Conservation (phyloP, 2,888 invertebrate genomes). For the Phaedon cochleariae region DNA sequence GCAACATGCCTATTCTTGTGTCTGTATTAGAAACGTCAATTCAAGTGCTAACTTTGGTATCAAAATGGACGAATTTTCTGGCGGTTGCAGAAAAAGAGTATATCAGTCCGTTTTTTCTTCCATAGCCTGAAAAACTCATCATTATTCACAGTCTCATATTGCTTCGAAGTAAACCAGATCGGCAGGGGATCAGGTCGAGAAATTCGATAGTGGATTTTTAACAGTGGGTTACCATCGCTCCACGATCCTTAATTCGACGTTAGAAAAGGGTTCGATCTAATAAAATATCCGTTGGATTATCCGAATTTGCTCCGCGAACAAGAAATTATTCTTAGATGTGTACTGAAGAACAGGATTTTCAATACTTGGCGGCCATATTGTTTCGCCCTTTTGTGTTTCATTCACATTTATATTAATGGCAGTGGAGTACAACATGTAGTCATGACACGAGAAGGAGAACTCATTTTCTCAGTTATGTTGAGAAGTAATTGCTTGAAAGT, state of each 20-base stretch:
- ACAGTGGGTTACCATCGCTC: background rate
- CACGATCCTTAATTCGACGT: background rate
- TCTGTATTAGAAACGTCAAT: too few species aligned
- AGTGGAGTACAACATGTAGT: background rate
- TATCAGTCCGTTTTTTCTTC: too few species aligned
- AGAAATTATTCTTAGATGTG: too few species aligned
- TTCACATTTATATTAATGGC: background rate
- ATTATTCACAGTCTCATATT: constrained; percentile 9
- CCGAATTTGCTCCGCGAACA: too few species aligned
- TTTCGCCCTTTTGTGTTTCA: background rate
- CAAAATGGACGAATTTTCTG: too few species aligned
- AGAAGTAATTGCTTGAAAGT: constrained; percentile 1
- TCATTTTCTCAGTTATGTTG: constrained; percentile 1
- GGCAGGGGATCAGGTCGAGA: background rate
- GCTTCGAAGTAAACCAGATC: background rate
- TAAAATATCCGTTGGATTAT: too few species aligned
- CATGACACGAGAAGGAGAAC: background rate
- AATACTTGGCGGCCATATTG: too few species aligned
- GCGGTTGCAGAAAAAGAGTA: too few species aligned
- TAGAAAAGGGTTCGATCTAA: too few species aligned
- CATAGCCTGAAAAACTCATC: constrained; percentile 11
- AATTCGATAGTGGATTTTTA: constrained; percentile 3
- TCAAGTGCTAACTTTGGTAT: too few species aligned
- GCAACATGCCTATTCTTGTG: too few species aligned
- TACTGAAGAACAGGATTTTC: too few species aligned